Evolutionary conservation across 2,888 invertebrate species (phyloP).

Genomic region (Cosmia trapezina): DNA sequence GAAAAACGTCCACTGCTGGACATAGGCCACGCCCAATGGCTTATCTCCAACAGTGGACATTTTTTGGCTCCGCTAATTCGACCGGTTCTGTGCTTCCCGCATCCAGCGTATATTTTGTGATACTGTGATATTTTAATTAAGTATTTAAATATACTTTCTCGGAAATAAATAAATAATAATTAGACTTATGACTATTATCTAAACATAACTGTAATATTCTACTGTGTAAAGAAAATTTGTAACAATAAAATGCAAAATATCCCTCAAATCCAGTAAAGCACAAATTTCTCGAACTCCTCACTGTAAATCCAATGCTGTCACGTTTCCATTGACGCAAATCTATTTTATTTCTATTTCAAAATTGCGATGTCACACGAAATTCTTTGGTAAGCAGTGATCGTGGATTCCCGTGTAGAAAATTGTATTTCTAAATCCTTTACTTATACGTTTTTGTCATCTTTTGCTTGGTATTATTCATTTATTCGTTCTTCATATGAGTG

Average conservation of each 20-base stretch:
- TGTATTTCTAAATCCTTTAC: slow-evolving; percentile 78
- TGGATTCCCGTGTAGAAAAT: slow-evolving; percentile 80
- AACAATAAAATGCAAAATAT: slow-evolving; percentile 27
- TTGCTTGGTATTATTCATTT: slow-evolving; percentile 65
- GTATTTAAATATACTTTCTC: too few relatives aligned
- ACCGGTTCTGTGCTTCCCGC: too few relatives aligned
- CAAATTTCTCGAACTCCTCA: slow-evolving; percentile 33
- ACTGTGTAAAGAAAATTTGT: neutral
- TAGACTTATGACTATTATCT: neutral
- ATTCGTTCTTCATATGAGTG: slow-evolving; percentile 52
- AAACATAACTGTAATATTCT: neutral
- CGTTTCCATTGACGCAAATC: slow-evolving; percentile 67
- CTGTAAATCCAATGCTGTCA: slow-evolving; percentile 58
- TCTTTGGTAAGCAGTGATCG: slow-evolving; percentile 75
- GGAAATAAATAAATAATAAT: too few relatives aligned
- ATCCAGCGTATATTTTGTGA: too few relatives aligned
- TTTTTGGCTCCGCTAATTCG: too few relatives aligned
- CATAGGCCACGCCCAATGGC: too few relatives aligned
- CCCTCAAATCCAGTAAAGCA: slow-evolving; percentile 41
- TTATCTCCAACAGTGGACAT: too few relatives aligned
- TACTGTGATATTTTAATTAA: too few relatives aligned
- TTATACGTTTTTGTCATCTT: slow-evolving; percentile 61
- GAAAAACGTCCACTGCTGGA: too few relatives aligned
- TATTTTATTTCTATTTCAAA: slow-evolving; percentile 77
- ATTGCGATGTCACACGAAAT: slow-evolving; percentile 79